A percentile compares a stretch with the other conserved stretches of the same genome.
These are phyloP conservation scores for Hexactinellida sp. DNA, from an alignment of 37 sponge, comb jelly and placozoan genomes.

Conservation along the genomic window DNA sequence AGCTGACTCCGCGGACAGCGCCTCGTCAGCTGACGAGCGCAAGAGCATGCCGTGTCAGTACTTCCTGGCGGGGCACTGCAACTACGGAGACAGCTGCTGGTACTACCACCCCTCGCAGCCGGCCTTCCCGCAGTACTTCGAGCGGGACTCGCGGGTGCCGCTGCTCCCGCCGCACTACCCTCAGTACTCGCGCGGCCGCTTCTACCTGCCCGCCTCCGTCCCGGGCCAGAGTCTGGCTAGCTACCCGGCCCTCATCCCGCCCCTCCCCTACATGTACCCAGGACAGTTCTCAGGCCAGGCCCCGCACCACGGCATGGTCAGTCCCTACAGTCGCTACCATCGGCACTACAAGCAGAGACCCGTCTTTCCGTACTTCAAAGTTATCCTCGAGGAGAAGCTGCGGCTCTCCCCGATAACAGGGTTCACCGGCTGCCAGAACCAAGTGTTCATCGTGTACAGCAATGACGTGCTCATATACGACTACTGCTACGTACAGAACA, in stretches of 20 bases:
- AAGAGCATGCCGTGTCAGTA: constrained; percentile 40
- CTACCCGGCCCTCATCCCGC: background rate
- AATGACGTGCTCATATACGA: background rate
- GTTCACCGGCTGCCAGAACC: background rate
- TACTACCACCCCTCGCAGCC: constrained; percentile 41
- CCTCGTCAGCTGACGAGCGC: background rate
- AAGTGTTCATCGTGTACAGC: background rate
- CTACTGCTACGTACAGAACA: background rate
- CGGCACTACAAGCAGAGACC: background rate
- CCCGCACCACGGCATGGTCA: background rate
- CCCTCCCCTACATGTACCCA: background rate
- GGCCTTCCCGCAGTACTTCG: background rate
- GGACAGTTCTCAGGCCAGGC: background rate
- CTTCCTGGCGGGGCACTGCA: constrained; percentile 37
- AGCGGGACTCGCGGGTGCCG: background rate
- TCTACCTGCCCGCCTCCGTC: background rate
- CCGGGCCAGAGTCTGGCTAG: background rate
- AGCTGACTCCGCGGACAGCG: background rate
- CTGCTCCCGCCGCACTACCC: background rate
- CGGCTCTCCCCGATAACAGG: background rate
- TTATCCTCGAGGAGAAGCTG: background rate
- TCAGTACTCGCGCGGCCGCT: background rate
- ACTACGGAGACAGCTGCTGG: constrained; percentile 57
- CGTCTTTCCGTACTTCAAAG: background rate
- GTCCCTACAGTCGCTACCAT: background rate